phyloP scores from a whole-genome alignment of 1,140 invertebrate genomes.

The Aphelinus atriplicis region DNA sequence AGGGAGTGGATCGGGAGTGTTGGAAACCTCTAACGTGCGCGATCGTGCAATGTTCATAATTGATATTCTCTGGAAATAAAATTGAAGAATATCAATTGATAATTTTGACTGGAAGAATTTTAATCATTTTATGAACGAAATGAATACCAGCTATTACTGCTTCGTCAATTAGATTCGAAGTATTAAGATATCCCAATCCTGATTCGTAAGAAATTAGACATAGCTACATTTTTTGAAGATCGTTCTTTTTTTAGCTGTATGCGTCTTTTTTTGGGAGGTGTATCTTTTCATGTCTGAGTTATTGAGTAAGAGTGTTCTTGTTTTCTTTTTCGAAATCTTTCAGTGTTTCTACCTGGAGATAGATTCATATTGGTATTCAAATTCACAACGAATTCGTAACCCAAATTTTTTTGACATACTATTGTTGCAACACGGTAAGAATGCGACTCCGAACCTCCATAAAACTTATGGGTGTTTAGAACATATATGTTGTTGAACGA shows the following conservation, averaged over 20 bases:
- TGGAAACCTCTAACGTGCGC: too few species aligned
- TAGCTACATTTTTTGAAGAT: slow-evolving; percentile 8
- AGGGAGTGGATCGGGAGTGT: too few species aligned
- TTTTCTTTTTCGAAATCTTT: slow-evolving; percentile 24
- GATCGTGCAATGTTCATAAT: slow-evolving; percentile 3
- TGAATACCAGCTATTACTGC: slow-evolving; percentile 13
- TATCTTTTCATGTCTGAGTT: slow-evolving; percentile 7
- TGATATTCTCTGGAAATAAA: background rate
- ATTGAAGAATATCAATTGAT: background rate
- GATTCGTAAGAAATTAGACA: slow-evolving; percentile 32
- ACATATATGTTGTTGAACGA: slow-evolving; percentile 19
- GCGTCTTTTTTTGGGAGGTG: slow-evolving; percentile 25
- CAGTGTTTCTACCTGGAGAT: slow-evolving; percentile 34
- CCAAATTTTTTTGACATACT: slow-evolving; percentile 36
- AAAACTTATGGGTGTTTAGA: slow-evolving; percentile 27
- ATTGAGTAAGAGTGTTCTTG: background rate
- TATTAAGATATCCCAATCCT: slow-evolving; percentile 27
- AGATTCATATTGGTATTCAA: slow-evolving; percentile 22
- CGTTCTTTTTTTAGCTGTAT: slow-evolving; percentile 25
- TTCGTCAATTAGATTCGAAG: slow-evolving; percentile 33
- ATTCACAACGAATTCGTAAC: slow-evolving; percentile 23
- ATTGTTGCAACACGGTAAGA: slow-evolving; percentile 27
- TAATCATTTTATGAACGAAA: background rate
- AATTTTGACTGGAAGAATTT: background rate
- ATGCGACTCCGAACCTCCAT: slow-evolving; percentile 36